These are phyloP conservation scores for Ceyx melanurus DNA, from an alignment of 2,113 vertebrate genomes.

Conservation along the genomic window DNA sequence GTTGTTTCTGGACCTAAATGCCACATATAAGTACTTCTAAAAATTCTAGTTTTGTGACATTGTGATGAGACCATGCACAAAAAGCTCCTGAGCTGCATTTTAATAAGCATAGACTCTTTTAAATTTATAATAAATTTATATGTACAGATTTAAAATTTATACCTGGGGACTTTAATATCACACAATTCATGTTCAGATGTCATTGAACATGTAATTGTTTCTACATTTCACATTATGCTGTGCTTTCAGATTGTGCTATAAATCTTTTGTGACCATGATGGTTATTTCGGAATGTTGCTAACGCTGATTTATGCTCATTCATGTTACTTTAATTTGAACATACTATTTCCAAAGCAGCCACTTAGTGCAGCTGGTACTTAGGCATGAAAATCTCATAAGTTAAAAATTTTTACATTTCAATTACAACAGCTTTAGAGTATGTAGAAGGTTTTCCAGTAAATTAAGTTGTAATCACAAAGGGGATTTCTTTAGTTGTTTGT, in stretches of 20 bases:
- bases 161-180: constrained; percentile 72
- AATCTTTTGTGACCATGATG: constrained; percentile 73
- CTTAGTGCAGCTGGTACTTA: constrained; percentile 68
- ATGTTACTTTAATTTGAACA: constrained; percentile 78
- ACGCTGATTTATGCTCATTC: constrained; percentile 75
- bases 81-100: constrained; percentile 70
- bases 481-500: not conserved
- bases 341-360: constrained; percentile 70
- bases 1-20: constrained; percentile 71
- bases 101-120: constrained; percentile 72
- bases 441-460: constrained; percentile 28
- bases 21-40: constrained; percentile 56
- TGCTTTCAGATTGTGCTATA: constrained; percentile 74
- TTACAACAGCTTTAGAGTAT: constrained; percentile 58
- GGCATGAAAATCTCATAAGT: constrained; percentile 67
- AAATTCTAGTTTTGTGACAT: constrained; percentile 67
- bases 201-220: constrained; percentile 79
- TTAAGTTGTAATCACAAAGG: constrained; percentile 22
- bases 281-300: constrained; percentile 75
- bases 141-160: constrained; percentile 80
- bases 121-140: constrained; percentile 79
- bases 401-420: constrained; percentile 63
- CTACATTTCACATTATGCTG: constrained; percentile 79
- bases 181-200: constrained; percentile 76
- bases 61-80: constrained; percentile 63